Percentiles rank a stretch among this genome's conserved stretches.
phyloP scores from a whole-genome alignment of 2,113 vertebrate species.

The Halichoerus grypus region DNA sequence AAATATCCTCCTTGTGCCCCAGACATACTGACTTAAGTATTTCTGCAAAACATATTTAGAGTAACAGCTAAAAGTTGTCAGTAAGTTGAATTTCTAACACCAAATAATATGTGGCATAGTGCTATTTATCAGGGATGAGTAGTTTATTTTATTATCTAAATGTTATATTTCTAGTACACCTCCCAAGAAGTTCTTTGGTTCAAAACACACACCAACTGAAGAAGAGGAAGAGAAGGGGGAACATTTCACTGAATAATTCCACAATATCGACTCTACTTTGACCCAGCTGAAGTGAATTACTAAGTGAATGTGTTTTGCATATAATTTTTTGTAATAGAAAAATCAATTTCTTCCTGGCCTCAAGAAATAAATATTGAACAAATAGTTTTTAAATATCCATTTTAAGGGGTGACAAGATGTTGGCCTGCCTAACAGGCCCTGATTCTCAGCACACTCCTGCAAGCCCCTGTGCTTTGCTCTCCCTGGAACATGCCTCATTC shows the following conservation, averaged over 20 bases:
- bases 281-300: constrained; percentile 70
- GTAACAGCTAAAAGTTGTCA: constrained; percentile 13
- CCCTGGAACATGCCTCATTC: background rate
- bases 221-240: constrained; percentile 41
- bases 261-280: background rate
- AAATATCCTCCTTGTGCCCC: background rate
- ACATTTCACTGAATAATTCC: constrained; percentile 42
- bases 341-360: constrained; percentile 62
- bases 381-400: constrained; percentile 63
- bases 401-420: constrained; percentile 51
- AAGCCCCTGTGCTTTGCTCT: background rate
- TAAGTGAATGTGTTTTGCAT: constrained; percentile 72
- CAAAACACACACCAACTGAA: constrained; percentile 10
- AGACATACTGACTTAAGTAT: background rate
- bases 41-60: constrained; percentile 63
- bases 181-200: constrained; percentile 19
- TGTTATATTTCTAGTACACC: constrained; percentile 39
- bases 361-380: constrained; percentile 72
- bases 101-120: background rate
- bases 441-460: background rate
- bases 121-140: constrained; percentile 17
- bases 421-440: background rate
- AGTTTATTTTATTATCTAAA: constrained; percentile 62
- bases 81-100: constrained; percentile 49
- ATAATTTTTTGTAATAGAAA: constrained; percentile 75